These are phyloP conservation scores for Mionectes macconnelli DNA, from an alignment of 2,113 vertebrate genomes.

Conservation along the genomic window DNA sequence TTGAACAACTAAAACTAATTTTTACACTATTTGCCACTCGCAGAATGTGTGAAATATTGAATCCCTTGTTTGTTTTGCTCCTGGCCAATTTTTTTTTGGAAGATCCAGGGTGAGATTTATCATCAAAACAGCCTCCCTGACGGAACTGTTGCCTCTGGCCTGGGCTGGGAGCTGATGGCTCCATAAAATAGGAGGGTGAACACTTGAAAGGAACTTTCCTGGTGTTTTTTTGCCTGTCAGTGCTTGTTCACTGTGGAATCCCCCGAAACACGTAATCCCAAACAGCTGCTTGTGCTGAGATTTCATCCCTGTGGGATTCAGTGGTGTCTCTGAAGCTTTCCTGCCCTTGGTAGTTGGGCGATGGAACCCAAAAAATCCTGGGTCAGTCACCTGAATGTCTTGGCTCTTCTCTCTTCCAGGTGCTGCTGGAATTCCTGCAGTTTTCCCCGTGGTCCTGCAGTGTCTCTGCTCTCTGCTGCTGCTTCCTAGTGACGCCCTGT, in stretches of 20 bases:
- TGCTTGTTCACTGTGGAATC: background rate
- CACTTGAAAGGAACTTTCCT: background rate
- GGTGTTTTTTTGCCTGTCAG: background rate
- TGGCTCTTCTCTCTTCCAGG: background rate
- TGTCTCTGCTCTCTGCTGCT: background rate
- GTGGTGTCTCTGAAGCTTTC: background rate
- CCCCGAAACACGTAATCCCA: background rate
- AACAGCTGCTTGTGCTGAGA: background rate
- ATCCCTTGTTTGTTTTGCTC: background rate
- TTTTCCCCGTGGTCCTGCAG: background rate
- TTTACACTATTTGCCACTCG: background rate
- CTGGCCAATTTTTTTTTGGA: background rate
- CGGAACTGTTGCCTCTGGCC: background rate
- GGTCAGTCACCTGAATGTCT: background rate
- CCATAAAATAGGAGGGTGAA: background rate
- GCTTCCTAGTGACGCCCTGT: background rate
- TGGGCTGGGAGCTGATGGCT: background rate
- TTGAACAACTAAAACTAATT: background rate
- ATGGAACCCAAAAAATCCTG: no score
- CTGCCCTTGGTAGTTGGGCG: fast-evolving
- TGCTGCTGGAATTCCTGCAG: fast-evolving
- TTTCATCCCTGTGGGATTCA: background rate
- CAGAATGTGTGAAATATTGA: background rate
- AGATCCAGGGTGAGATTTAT: background rate
- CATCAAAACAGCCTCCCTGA: background rate